Base-by-base conservation (phyloP, 2,797 vertebrate species). In the Esox lucius region DNA sequence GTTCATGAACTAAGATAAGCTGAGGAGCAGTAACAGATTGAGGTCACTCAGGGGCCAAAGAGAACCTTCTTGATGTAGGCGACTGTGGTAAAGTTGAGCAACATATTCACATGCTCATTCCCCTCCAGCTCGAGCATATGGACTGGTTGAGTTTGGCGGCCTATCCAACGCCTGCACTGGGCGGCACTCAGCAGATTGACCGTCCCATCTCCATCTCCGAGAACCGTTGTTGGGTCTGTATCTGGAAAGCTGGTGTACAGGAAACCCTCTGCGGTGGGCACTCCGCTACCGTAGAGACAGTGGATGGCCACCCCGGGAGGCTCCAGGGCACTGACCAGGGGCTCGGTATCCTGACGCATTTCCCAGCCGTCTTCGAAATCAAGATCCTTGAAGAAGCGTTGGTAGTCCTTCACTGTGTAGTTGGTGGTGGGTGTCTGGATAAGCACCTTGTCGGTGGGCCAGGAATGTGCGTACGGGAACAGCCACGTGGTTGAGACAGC, bases 401-500 rank as follows among this genome's bases (percentile, higher is more conserved):
- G 22, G 81, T 97, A 99, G 85, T 99, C 97, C 49, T 22, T 84
- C 24, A 97, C 87, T 0, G 98, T 99, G 88, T 99, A 99, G 92
- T 97, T 99, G 17, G 88, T 67, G 0, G 76, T 93, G 33, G 97
- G 94, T 0, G 98, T 98, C 80, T 86, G 93, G 1, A 99, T 89
- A 5, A 99, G 92, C 0, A 98, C 89, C 91, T 96, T 89, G 65
- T 96, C 93, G n/a, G 90, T 73, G 31, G 96, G 90, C 97, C 97
- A 99, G 0, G 94, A 89, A 82, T 95, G 93, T 75, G 94, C 94
- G 61, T 98, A 98, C 0, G 98, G 98, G 0, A 99, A 92, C 71
- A 99, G 86, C 98, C 98, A 99, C 0, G 84, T 92, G 9, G 98
- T 99, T 70, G 97, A 96, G 70, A 98, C 95, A 0, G 98, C 98